phyloP scores from a whole-genome alignment of 2,113 vertebrate genomes.

The Clarias batrachus region DNA sequence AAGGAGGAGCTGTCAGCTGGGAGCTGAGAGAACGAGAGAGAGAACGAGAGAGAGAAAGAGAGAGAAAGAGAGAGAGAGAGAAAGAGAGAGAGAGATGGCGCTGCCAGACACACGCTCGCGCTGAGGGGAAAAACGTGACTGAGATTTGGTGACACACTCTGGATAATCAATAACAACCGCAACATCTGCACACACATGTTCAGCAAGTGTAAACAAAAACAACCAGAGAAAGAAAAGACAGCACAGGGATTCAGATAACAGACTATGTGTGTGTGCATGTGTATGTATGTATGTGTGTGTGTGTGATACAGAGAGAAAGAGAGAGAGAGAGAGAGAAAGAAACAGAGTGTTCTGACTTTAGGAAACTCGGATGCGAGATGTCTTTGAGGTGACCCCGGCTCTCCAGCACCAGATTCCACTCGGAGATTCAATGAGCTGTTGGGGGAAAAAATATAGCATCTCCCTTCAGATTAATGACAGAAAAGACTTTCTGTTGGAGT shows the following conservation, averaged over 20 bases:
- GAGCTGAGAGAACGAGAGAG: conserved; percentile 43
- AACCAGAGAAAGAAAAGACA: conserved; percentile 36
- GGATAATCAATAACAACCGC: conserved; percentile 62
- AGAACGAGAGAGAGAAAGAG: conserved; percentile 36
- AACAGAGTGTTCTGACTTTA: conserved; percentile 31
- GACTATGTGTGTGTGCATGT: neutral
- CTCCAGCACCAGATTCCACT: conserved; percentile 44
- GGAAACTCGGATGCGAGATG: conserved; percentile 41
- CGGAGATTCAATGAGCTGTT: conserved; percentile 41
- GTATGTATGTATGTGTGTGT: neutral
- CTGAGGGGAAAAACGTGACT: conserved; percentile 14
- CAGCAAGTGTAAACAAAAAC: conserved; percentile 26
- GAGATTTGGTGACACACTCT: conserved; percentile 36
- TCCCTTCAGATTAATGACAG: conserved; percentile 53
- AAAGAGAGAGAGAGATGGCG: conserved; percentile 44
- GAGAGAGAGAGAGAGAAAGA: neutral
- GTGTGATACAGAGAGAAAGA: neutral
- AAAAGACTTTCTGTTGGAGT: conserved; percentile 18
- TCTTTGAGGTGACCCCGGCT: conserved; percentile 41
- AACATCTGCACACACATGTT: conserved; percentile 50
- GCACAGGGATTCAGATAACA: conserved; percentile 12
- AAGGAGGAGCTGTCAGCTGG: conserved; percentile 60
- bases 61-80: conserved; percentile 39
- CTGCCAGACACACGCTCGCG: conserved; percentile 49
- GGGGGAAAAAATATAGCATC: conserved; percentile 50